Evolutionary conservation across 2,113 vertebrate species (phyloP).

Genomic region (Brachypodius melanocephalos): DNA sequence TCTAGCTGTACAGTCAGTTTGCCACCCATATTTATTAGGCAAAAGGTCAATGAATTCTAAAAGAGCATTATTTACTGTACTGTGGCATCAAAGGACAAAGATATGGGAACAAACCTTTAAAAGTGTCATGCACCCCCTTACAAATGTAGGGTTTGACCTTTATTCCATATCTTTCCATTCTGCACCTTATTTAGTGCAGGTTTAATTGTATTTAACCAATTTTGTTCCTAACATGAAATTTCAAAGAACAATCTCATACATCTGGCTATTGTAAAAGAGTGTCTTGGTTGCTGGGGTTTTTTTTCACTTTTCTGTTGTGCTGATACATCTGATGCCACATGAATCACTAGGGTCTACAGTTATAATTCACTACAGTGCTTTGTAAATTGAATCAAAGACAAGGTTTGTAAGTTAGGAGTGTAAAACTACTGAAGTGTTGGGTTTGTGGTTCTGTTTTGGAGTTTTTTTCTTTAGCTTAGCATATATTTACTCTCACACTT

Average conservation of each 20-base stretch:
- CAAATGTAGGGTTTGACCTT: neutral
- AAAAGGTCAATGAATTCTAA: neutral
- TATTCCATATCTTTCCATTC: neutral
- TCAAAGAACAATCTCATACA: neutral
- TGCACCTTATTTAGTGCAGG: neutral
- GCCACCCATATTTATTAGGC: neutral
- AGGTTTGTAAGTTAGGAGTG: neutral
- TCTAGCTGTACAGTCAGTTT: neutral
- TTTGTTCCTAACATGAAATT: neutral
- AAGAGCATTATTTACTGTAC: neutral
- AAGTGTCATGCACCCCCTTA: neutral
- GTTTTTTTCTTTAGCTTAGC: neutral
- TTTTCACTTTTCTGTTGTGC: neutral
- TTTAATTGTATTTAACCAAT: neutral
- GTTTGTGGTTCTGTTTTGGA: neutral
- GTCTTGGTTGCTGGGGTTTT: rapidly evolving
- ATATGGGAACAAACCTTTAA: neutral
- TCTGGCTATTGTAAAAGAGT: neutral
- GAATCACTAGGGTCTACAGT: neutral
- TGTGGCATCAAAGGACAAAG: neutral
- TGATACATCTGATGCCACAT: neutral
- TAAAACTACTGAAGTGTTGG: neutral
- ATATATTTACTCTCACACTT: neutral
- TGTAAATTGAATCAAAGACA: neutral
- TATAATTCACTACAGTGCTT: neutral